These are phyloP conservation scores for Carpatolechia fugitivella DNA, from an alignment of 2,888 invertebrate genomes.

Conservation along the genomic window DNA sequence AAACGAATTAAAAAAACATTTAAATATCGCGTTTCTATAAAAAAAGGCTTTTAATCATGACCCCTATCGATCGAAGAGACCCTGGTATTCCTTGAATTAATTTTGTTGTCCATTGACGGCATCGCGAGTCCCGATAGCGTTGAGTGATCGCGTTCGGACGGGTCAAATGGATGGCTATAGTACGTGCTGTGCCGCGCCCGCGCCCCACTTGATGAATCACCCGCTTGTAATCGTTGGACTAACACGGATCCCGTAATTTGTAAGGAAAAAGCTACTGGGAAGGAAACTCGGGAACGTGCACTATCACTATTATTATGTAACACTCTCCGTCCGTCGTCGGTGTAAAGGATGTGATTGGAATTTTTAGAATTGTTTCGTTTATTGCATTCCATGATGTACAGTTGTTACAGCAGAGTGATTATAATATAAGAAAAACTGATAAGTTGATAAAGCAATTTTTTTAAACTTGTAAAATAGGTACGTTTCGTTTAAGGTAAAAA, in stretches of 20 bases:
- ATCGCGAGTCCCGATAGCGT: slow-evolving; percentile 11
- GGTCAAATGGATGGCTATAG: slow-evolving; percentile 64
- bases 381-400: no score
- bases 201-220: slow-evolving; percentile 66
- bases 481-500: no score
- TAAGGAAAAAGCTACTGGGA: slow-evolving; percentile 26
- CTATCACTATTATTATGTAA: not conserved
- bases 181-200: slow-evolving; percentile 62
- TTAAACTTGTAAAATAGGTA: no score
- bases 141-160: slow-evolving; percentile 64
- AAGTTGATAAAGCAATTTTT: no score
- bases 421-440: no score
- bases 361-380: no score
- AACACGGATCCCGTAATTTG: slow-evolving; percentile 69
- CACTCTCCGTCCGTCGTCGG: no score
- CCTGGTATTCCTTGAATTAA: slow-evolving; percentile 46
- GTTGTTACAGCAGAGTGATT: no score
- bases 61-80: not conserved
- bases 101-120: slow-evolving; percentile 59
- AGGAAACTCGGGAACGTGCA: slow-evolving; percentile 17
- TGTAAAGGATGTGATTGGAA: not conserved
- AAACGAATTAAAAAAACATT: not conserved
- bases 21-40: not conserved
- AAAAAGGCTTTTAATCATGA: not conserved
- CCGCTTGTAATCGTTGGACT: slow-evolving; percentile 72